Evolutionary conservation across 2,888 invertebrate genomes (phyloP).

Genomic region (Salpingus planirostris): DNA sequence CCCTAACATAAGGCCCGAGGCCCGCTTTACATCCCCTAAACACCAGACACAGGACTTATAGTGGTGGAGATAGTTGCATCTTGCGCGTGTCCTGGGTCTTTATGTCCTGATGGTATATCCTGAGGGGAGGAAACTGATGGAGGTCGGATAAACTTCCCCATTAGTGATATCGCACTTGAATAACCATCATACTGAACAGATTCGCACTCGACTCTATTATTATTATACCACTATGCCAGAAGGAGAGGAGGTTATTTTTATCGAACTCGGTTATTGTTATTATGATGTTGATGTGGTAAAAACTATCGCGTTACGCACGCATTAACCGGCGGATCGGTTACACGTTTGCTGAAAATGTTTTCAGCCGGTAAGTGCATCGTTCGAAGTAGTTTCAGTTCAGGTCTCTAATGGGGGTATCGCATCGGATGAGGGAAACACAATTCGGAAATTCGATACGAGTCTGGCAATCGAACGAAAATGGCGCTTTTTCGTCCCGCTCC

Average conservation of each 20-base stretch:
- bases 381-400: slow-evolving; percentile 1
- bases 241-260: too few species aligned
- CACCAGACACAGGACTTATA: slow-evolving; percentile 19
- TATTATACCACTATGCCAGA: too few species aligned
- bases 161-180: slow-evolving; percentile 13
- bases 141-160: slow-evolving; percentile 14
- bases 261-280: too few species aligned
- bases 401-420: slow-evolving; percentile 11
- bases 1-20: slow-evolving; percentile 23
- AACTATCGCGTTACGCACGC: slow-evolving; percentile 9
- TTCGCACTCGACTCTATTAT: too few species aligned
- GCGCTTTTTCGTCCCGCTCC: not conserved
- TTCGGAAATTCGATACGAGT: slow-evolving; percentile 5
- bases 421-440: slow-evolving; percentile 12
- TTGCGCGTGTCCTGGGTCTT: slow-evolving; percentile 15
- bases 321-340: slow-evolving; percentile 8
- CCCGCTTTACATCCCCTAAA: too few species aligned
- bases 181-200: slow-evolving; percentile 13
- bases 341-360: too few species aligned
- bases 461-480: slow-evolving; percentile 5
- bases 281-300: slow-evolving; percentile 5
- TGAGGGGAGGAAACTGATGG: slow-evolving; percentile 9
- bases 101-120: slow-evolving; percentile 12
- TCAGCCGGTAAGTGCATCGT: slow-evolving; percentile 5
- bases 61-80: slow-evolving; percentile 15